Evolutionary conservation across 2,113 vertebrate genomes (phyloP).

Genomic region (Daboia siamensis): DNA sequence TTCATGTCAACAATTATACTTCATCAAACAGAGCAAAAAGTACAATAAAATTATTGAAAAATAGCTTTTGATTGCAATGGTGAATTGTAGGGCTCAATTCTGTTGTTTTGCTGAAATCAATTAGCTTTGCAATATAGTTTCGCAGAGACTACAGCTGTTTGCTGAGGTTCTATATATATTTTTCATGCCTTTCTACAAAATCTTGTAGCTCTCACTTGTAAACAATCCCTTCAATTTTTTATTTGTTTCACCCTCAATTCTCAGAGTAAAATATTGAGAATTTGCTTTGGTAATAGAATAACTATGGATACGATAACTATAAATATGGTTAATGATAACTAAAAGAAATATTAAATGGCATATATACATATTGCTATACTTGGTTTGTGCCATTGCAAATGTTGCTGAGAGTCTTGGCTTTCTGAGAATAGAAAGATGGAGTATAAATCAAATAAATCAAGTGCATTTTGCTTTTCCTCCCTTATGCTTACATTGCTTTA

Average conservation of each 20-base stretch:
- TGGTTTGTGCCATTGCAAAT: background rate
- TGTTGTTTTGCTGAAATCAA: background rate
- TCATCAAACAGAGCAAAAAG: background rate
- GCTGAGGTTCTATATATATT: background rate
- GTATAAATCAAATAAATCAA: background rate
- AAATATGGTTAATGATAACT: background rate
- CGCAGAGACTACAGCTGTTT: background rate
- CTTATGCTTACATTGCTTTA: background rate
- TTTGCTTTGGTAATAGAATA: background rate
- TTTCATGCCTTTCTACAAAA: constrained; percentile 17
- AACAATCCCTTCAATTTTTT: constrained; percentile 2
- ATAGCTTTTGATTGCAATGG: background rate
- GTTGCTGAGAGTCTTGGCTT: background rate
- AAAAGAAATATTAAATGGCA: background rate
- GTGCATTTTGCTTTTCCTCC: background rate
- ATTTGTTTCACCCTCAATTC: background rate
- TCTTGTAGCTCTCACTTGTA: background rate
- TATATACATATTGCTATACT: background rate
- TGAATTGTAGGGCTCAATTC: background rate
- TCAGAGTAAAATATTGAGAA: background rate
- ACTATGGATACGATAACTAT: background rate
- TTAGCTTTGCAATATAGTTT: background rate
- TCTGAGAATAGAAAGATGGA: background rate
- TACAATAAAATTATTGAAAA: background rate
- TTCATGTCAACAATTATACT: background rate